Conservation (phyloP, 2,113 vertebrate species). For the Pelvicachromis taeniatus region DNA sequence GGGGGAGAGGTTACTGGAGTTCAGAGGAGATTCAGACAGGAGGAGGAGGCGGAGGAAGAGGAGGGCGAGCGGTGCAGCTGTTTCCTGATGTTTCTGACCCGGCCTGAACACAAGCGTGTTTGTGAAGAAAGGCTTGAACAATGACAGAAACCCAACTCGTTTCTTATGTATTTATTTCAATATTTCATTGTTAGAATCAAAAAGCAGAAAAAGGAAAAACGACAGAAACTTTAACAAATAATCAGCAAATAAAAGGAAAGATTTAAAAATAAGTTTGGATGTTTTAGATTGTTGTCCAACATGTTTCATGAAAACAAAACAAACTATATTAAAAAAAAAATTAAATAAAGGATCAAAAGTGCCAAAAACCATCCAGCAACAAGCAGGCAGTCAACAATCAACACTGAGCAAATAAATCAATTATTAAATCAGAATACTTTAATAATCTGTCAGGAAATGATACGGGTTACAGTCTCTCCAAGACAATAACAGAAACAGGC, state of each 20-base stretch:
- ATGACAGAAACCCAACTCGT: no score
- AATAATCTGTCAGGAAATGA: no score
- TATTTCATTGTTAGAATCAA: no score
- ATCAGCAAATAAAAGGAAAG: no score
- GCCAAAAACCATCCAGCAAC: not conserved
- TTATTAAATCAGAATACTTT: not conserved
- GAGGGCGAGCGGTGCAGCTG: not conserved
- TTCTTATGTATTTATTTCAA: no score
- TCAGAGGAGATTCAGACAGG: not conserved
- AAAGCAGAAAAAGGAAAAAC: not conserved
- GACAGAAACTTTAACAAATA: not conserved
- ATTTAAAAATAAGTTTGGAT: not conserved
- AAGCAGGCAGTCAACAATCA: not conserved
- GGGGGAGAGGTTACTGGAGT: slow-evolving; percentile 41
- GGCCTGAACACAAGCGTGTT: not conserved
- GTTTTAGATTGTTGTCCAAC: not conserved
- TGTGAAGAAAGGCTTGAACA: not conserved
- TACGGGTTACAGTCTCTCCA: no score
- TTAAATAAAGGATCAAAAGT: not conserved
- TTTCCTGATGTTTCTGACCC: slow-evolving; percentile 13
- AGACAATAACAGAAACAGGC: no score
- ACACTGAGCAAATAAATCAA: not conserved
- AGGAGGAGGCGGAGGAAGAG: not conserved
- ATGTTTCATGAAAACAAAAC: fast-evolving
- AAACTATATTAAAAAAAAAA: not conserved